Percentiles rank a stretch among this genome's conserved stretches.
phyloP scores from a whole-genome alignment of 2,888 invertebrate genomes.

The Calameuta idolon region DNA sequence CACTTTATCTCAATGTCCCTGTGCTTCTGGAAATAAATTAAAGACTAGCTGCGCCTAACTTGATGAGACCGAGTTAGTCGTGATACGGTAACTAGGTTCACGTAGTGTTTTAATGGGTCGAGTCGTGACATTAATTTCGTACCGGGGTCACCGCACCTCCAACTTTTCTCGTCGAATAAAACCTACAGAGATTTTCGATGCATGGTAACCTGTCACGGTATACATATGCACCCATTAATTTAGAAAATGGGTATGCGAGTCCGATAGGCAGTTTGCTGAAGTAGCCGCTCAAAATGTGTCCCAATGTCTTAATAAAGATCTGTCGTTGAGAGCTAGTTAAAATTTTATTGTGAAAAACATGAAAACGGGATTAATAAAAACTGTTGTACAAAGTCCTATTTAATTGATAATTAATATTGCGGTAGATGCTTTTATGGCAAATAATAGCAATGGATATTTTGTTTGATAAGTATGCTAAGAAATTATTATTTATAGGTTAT shows the following conservation, averaged over 20 bases:
- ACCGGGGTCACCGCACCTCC: neutral
- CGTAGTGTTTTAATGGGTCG: neutral
- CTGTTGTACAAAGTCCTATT: neutral
- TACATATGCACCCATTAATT: neutral
- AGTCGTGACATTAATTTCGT: neutral
- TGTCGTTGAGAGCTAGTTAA: neutral
- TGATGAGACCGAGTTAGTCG: neutral
- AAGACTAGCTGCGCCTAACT: conserved; percentile 8
- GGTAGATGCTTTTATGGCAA: neutral
- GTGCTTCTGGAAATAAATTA: conserved; percentile 6
- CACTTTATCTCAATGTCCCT: conserved; percentile 4
- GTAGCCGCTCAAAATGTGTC: neutral
- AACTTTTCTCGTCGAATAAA: neutral
- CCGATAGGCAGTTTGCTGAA: neutral
- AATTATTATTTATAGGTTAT: neutral
- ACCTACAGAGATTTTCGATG: neutral
- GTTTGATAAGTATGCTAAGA: neutral
- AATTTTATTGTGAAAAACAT: neutral
- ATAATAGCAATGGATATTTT: neutral
- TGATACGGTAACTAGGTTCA: neutral
- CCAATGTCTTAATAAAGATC: neutral
- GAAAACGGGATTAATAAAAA: neutral
- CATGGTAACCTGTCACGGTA: neutral
- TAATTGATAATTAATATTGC: neutral
- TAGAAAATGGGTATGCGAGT: neutral